phyloP scores from a whole-genome alignment of 2,113 vertebrate genomes.

The Chloropsis cyanopogon region DNA sequence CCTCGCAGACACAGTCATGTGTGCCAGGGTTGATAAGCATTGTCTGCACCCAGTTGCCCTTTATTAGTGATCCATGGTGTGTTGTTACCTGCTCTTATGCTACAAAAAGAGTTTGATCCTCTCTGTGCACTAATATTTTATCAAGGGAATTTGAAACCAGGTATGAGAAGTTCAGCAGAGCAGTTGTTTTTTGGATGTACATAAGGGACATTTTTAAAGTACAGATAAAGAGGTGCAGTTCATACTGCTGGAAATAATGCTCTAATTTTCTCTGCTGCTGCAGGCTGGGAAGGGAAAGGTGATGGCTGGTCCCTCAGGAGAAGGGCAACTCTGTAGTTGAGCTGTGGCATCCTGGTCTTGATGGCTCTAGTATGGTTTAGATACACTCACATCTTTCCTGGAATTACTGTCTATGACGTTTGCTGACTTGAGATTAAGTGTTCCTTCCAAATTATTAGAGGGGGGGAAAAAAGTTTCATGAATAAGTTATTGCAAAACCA shows the following conservation, averaged over 20 bases:
- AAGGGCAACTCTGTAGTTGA: background rate
- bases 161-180: background rate
- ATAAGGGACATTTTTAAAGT: background rate
- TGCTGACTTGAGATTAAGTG: background rate
- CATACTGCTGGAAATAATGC: background rate
- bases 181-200: background rate
- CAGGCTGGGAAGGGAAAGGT: background rate
- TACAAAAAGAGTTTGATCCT: background rate
- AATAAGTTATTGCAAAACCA: conserved; percentile 67
- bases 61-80: background rate
- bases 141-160: background rate
- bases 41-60: background rate
- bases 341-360: background rate
- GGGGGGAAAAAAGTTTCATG: background rate
- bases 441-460: background rate
- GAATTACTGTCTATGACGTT: background rate
- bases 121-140: background rate
- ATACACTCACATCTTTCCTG: background rate
- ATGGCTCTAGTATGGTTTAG: background rate
- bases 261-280: background rate
- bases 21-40: background rate
- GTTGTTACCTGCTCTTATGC: accelerated
- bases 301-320: background rate
- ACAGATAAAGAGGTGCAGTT: background rate
- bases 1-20: accelerated